Conservation (phyloP, 1,140 invertebrate species). For the Asbolus verrucosus region DNA sequence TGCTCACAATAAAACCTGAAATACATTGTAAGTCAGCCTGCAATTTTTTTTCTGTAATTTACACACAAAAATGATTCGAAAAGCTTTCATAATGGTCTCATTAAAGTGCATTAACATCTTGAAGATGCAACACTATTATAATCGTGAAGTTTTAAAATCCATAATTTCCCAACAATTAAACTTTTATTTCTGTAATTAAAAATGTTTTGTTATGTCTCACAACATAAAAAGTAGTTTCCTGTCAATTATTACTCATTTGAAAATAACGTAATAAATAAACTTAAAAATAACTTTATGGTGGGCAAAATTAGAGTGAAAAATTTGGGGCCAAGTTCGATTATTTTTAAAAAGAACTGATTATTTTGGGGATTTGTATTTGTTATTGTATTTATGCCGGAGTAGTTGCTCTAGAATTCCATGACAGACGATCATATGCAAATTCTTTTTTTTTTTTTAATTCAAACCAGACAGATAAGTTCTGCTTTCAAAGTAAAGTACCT, state of each 20-base stretch:
- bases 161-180: slow-evolving; percentile 16
- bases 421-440: not conserved
- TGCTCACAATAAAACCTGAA: no score
- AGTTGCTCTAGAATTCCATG: slow-evolving; percentile 1
- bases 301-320: not conserved
- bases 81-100: not conserved
- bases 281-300: no score
- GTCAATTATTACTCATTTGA: no score
- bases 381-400: not conserved
- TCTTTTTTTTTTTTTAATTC: not conserved
- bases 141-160: slow-evolving; percentile 22
- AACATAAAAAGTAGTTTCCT: no score
- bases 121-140: not conserved
- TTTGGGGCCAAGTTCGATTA: slow-evolving; percentile 7
- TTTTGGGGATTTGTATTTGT: not conserved
- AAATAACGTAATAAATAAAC: no score
- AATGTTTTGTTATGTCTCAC: no score
- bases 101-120: slow-evolving; percentile 3
- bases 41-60: no score
- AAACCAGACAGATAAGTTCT: no score
- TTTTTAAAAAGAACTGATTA: slow-evolving; percentile 1
- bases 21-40: no score
- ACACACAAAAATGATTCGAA: slow-evolving; percentile 2
- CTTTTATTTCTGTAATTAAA: no score
- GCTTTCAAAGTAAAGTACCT: not conserved